Evolutionary conservation across 2,888 invertebrate genomes (phyloP), one percentile per base, ranked within the genome.

Genomic region (Allolobophora icterica): DNA sequence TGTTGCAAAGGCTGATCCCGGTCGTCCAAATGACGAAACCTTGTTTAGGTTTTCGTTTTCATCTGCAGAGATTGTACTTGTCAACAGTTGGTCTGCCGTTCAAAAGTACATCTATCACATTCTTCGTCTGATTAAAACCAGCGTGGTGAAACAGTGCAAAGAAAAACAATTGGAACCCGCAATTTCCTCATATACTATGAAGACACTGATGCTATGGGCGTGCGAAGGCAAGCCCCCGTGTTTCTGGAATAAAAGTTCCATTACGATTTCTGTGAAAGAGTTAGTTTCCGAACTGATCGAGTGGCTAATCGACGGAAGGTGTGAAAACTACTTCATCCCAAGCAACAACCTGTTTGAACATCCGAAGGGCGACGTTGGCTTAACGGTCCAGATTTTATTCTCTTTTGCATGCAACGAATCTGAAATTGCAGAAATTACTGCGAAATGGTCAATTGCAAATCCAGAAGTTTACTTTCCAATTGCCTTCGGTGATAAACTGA

Each of bases 41-140:
- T 21, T 38, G 87, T 87, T 87, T 87, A 87, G 87, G 38, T 87
- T 87, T 87, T 87, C 87, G 87, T 87, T 87, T 17, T 87, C 87
- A 8, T 17, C 1, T 35, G 87, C 87, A 5, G 87, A 87, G 34
- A 35, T 38, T 35, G 19, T 87, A 24, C 87, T 87, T 35, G 87
- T 87, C 6, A 87, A 38, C 34, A 87, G 87, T 34, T 87, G 87
- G 87, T 35, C 87, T 35, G 87, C 34, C 38, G 24, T 34, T 24
- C 87, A 87, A 30, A 87, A 87, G n/a, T 35, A 87, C 35, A 35
- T 87, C 19, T 87, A 87, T 87, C 87, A 87, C n/a, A 87, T 87
- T 38, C 87, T 87, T 24, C 87, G 87, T 19, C 21, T 87, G 38
- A 38, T 87, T 35, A 87, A 87, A 87, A 19, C 34, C 87, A 38